Evolutionary conservation across 1,140 invertebrate species (phyloP), one percentile per base, ranked within the genome.

Genomic region (Drosophila asahinai): DNA sequence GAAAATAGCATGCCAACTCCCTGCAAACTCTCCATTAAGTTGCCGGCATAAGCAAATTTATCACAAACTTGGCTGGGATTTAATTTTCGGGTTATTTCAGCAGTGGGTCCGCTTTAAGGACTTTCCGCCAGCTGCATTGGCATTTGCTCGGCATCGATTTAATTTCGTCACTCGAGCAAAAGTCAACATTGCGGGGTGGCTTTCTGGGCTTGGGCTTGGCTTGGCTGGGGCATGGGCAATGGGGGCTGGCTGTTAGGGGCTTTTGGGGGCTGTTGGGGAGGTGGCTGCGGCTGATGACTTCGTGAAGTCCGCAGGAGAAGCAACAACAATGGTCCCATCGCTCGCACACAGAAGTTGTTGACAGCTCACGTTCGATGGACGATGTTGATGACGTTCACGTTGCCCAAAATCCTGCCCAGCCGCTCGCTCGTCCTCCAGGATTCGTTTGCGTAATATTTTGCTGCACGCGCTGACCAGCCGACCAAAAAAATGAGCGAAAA

Each of bases 321-420:
- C 48, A 55, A 67, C 67, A 55, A 67, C 63, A 71, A 62, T 65
- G 49, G 19, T 19, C 43, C 42, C 57, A 36, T 47, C 68, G 43
- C 65, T 52, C 47, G 33, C 71, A 40, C 48, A 67, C 63, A 64
- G 80, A 80, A 90, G 81, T 81, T 90, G 86, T 90, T 89, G 86
- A 89, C 84, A 89, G 84, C 84, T 89, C 84, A 89, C 84, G 84
- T 89, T 90, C 80, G 86, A 89, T 81, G 68, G 68, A 75, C 79
- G 62, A 73, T 79, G 77, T 73, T 72, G 58, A 71, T 78, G 65
- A 59, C 65, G 60, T 72, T 59, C 45, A 61, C 52, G 70, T 68
- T 72, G 45, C 71, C 71, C 47, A 25, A 73, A 73, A 61, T 52
- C 55, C 54, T 30, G 55, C 59, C 49, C 47, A 9, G 55, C 30